Percentiles rank a stretch among this genome's conserved stretches.
Evolutionary conservation across 2,888 invertebrate species (phyloP).

Genomic region (Scelioninae gen. 1): DNA sequence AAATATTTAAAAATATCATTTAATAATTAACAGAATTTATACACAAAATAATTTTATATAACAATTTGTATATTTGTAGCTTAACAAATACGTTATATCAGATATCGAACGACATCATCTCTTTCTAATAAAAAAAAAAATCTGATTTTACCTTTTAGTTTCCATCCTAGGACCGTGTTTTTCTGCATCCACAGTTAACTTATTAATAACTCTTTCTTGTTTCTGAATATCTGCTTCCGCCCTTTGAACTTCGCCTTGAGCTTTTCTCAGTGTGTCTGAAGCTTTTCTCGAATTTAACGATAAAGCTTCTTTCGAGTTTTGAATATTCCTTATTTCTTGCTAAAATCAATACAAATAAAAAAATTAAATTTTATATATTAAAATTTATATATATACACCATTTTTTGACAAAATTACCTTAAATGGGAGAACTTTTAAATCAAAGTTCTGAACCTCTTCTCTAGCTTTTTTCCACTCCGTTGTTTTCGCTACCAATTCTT

Average conservation of each 20-base stretch:
- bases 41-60: too few species aligned
- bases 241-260: conserved; percentile 74
- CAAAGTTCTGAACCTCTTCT: too few species aligned
- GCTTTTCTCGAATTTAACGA: conserved; percentile 68
- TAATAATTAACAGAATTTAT: too few species aligned
- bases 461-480: conserved; percentile 19
- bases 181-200: conserved; percentile 84
- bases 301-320: conserved; percentile 81
- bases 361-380: too few species aligned
- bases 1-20: too few species aligned
- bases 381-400: too few species aligned
- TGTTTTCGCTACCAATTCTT: conserved; percentile 1
- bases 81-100: too few species aligned
- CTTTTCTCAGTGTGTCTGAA: conserved; percentile 65
- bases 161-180: conserved; percentile 85
- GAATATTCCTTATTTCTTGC: conserved; percentile 84
- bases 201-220: conserved; percentile 80
- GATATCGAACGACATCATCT: too few species aligned
- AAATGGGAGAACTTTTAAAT: too few species aligned
- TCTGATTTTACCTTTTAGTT: conserved; percentile 84
- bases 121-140: neutral
- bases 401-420: too few species aligned
- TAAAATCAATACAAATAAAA: conserved; percentile 73
- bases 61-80: too few species aligned
- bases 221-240: conserved; percentile 80